Percentiles rank a stretch among this genome's conserved stretches.
phyloP scores from a whole-genome alignment of 2,888 invertebrate genomes.

The Campoplex capitator region DNA sequence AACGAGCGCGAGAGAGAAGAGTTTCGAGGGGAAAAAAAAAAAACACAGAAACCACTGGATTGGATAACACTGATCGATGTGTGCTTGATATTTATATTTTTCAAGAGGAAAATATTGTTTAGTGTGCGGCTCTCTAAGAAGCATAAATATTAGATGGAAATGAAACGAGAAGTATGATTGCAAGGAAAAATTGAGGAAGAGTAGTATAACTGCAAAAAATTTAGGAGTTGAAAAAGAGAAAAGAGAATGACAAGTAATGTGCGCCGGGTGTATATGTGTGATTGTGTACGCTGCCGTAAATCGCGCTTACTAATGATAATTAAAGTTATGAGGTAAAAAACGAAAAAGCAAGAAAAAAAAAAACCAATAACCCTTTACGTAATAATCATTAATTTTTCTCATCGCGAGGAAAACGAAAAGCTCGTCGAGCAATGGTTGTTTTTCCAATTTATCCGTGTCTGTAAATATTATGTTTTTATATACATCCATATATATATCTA shows the following conservation, averaged over 20 bases:
- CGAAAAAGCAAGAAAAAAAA: conserved; percentile 56
- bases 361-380: conserved; percentile 74
- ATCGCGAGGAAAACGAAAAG: conserved; percentile 70
- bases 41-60: conserved; percentile 57
- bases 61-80: conserved; percentile 76
- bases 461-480: conserved; percentile 83
- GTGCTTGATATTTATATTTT: conserved; percentile 83
- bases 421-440: conserved; percentile 73
- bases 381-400: conserved; percentile 75
- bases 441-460: conserved; percentile 77
- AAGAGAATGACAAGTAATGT: conserved; percentile 71
- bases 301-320: conserved; percentile 82
- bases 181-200: conserved; percentile 40
- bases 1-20: conserved; percentile 62
- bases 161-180: not conserved
- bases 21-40: conserved; percentile 25
- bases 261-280: conserved; percentile 72
- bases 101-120: conserved; percentile 73
- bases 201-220: conserved; percentile 29
- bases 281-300: conserved; percentile 76
- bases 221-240: conserved; percentile 55
- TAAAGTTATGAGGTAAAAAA: conserved; percentile 52
- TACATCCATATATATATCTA: conserved; percentile 76
- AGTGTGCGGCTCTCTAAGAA: conserved; percentile 57
- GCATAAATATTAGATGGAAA: conserved; percentile 38